Evolutionary conservation across 2,888 invertebrate genomes (phyloP).

Genomic region (Xanthorhoe spadicearia): DNA sequence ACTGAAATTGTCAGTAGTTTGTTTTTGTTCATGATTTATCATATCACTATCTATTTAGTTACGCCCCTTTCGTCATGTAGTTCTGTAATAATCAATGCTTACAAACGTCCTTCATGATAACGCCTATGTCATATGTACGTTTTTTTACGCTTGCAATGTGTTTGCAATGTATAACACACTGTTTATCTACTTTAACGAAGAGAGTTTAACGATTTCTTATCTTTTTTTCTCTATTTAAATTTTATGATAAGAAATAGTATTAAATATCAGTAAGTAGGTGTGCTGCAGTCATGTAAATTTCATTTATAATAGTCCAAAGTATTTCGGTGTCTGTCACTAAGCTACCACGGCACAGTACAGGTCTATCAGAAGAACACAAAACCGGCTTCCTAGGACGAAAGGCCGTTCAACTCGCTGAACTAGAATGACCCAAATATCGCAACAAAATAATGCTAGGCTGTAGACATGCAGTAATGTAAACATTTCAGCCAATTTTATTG

Average conservation of each 20-base stretch:
- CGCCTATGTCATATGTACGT: conserved; percentile 4
- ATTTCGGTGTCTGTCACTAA: conserved; percentile 18
- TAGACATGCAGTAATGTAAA: conserved; percentile 29
- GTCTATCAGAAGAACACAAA: conserved; percentile 50
- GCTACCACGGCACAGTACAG: conserved; percentile 37
- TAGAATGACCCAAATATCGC: conserved; percentile 76
- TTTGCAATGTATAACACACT: neutral
- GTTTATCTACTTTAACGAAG: too few relatives aligned
- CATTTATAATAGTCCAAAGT: neutral
- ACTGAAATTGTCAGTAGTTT: neutral
- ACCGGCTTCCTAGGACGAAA: conserved; percentile 69
- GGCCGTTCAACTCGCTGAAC: conserved; percentile 72
- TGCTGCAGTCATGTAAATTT: too few relatives aligned
- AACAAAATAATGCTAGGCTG: conserved; percentile 60
- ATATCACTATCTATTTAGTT: neutral
- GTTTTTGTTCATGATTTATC: neutral
- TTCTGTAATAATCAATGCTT: conserved; percentile 5
- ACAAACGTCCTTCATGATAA: conserved; percentile 17
- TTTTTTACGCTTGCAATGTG: neutral
- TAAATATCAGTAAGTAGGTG: too few relatives aligned
- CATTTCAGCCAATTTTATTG: conserved; percentile 28
- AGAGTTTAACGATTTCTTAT: too few relatives aligned
- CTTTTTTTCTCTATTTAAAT: too few relatives aligned
- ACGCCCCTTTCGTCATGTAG: conserved; percentile 20
- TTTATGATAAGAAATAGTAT: too few relatives aligned